Percentiles rank a stretch among this genome's conserved stretches.
These are phyloP conservation scores for Pterocles orientalis DNA, from an alignment of 2,113 vertebrate genomes.

Conservation along the genomic window DNA sequence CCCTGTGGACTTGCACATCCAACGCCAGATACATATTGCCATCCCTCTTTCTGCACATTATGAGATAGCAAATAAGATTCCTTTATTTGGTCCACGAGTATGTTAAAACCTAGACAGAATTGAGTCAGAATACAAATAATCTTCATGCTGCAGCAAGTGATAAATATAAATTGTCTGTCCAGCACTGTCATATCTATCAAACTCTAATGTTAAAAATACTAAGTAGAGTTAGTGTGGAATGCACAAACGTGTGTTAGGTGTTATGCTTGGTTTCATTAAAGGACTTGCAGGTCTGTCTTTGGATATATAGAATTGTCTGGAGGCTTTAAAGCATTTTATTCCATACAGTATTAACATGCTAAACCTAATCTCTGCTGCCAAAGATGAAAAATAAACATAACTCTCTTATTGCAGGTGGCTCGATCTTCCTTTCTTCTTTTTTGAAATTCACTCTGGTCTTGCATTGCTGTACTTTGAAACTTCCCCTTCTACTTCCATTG, in stretches of 20 bases:
- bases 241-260: conserved; percentile 3
- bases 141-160: conserved; percentile 25
- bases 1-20: not conserved
- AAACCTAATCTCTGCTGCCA: conserved; percentile 51
- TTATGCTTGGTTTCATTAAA: conserved; percentile 23
- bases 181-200: conserved; percentile 29
- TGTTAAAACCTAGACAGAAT: conserved; percentile 51
- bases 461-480: conserved; percentile 43
- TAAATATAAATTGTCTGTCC: conserved; percentile 57
- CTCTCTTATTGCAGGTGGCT: conserved; percentile 25
- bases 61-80: conserved; percentile 54
- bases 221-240: conserved; percentile 26
- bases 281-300: not conserved
- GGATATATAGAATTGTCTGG: conserved; percentile 7
- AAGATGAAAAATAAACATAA: not conserved
- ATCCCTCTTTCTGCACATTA: conserved; percentile 24
- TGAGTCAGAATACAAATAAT: conserved; percentile 61
- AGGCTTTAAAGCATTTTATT: conserved; percentile 47
- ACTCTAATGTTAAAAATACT: conserved; percentile 48
- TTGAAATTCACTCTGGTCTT: conserved; percentile 35
- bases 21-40: conserved; percentile 8
- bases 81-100: conserved; percentile 58
- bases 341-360: conserved; percentile 57
- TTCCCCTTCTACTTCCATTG: conserved; percentile 24
- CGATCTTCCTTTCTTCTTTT: conserved; percentile 36